Percentiles rank a stretch among this genome's conserved stretches.
Evolutionary conservation across 2,797 vertebrate genomes (phyloP).

Genomic region (Liasis olivaceus): DNA sequence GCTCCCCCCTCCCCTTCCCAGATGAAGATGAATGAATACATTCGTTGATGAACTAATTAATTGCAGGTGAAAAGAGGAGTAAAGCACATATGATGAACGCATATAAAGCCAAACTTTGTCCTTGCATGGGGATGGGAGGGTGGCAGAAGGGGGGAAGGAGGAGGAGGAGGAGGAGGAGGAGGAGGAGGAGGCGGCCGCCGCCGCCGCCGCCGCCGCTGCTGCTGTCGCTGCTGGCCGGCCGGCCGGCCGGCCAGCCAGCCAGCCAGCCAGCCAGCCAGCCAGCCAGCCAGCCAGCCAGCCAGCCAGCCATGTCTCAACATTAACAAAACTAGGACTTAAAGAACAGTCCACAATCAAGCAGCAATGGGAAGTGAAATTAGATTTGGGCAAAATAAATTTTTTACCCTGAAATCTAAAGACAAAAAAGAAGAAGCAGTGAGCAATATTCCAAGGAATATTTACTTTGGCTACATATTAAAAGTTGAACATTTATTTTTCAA

Average conservation of each 20-base stretch:
- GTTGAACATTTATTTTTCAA: neutral
- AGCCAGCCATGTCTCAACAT: neutral
- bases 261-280: too few relatives aligned
- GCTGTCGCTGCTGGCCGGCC: too few relatives aligned
- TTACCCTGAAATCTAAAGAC: neutral
- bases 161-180: too few relatives aligned
- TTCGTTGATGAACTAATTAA: neutral
- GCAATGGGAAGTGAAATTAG: neutral
- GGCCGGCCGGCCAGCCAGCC: too few relatives aligned
- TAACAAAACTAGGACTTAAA: neutral
- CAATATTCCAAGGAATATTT: neutral
- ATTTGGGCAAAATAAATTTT: neutral
- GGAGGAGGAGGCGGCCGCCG: too few relatives aligned
- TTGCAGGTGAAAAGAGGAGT: neutral
- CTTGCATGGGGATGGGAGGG: neutral
- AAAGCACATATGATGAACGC: neutral
- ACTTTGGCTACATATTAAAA: neutral
- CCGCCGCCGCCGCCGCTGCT: too few relatives aligned
- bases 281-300: too few relatives aligned
- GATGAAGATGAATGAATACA: too few relatives aligned
- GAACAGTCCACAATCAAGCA: neutral
- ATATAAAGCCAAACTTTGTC: neutral
- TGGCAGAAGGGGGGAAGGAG: neutral
- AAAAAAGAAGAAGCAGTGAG: neutral
- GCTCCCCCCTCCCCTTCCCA: too few relatives aligned